phyloP scores from a whole-genome alignment of 2,113 vertebrate species.

The Microcebus ravelobensis region DNA sequence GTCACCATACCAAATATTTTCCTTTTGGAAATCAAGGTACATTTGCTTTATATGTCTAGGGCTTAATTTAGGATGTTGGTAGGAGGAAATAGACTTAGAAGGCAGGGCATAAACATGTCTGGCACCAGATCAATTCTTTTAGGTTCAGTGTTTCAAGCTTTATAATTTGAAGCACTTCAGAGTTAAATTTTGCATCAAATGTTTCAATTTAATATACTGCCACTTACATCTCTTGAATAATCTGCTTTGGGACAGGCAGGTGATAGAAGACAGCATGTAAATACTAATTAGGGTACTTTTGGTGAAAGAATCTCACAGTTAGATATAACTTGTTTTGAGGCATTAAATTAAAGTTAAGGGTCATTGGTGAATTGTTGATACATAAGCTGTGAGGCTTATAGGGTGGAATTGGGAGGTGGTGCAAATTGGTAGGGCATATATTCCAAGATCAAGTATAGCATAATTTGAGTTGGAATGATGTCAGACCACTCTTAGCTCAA shows the following conservation, averaged over 20 bases:
- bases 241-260: not conserved
- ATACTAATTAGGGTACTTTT: not conserved
- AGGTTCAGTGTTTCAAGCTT: not conserved
- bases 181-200: not conserved
- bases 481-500: not conserved
- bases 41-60: not conserved
- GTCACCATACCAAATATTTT: not conserved
- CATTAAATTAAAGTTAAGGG: conserved; percentile 20
- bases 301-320: conserved; percentile 14
- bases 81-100: conserved; percentile 21
- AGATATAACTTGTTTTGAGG: conserved; percentile 43
- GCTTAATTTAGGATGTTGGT: conserved; percentile 3
- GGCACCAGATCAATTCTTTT: not conserved
- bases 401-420: not conserved
- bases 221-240: not conserved
- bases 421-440: not conserved
- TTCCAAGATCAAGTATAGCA: not conserved
- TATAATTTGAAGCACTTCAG: conserved; percentile 43
- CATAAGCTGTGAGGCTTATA: not conserved
- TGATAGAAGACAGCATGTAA: not conserved
- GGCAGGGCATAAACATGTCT: not conserved
- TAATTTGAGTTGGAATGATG: not conserved
- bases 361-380: not conserved
- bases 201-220: not conserved
- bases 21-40: conserved; percentile 43